Evolutionary conservation across 37 sponge, comb jelly and placozoan genomes (phyloP).

Genomic region (Halichondria panicea): DNA sequence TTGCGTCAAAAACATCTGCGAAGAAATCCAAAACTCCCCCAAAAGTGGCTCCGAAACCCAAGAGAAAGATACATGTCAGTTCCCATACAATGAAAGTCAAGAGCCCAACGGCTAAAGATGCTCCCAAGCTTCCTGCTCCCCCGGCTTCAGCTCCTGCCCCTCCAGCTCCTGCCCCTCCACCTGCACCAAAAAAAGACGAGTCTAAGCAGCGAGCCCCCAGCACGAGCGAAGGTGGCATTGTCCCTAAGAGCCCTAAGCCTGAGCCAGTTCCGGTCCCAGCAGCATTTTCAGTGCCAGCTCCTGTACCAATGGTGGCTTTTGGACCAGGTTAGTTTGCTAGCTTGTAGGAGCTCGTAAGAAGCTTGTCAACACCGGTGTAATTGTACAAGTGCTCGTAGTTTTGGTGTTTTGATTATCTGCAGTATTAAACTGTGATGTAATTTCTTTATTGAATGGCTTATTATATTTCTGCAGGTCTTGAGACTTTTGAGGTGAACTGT

Average conservation of each 20-base stretch:
- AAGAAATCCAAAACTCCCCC: conserved; percentile 38
- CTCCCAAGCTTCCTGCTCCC: conserved; percentile 31
- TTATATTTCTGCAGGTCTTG: too few relatives aligned
- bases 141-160: conserved; percentile 9
- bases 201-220: neutral
- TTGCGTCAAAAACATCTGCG: conserved; percentile 54
- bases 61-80: conserved; percentile 74
- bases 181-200: neutral
- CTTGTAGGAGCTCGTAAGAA: too few relatives aligned
- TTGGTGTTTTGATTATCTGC: too few relatives aligned
- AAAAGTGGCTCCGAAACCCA: conserved; percentile 72
- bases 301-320: conserved; percentile 47
- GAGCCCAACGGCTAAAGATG: conserved; percentile 6
- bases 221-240: neutral
- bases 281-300: neutral
- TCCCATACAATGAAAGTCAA: conserved; percentile 68
- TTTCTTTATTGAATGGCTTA: too few relatives aligned
- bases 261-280: conserved; percentile 2
- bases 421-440: too few relatives aligned
- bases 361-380: too few relatives aligned
- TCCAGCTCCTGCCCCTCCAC: conserved; percentile 5
- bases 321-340: too few relatives aligned
- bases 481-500: conserved; percentile 73
- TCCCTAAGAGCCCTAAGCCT: neutral
- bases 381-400: too few relatives aligned